Evolutionary conservation across 2,113 vertebrate species (phyloP), one percentile per base, ranked within the genome.

Genomic region (Pristiophorus japonicus): DNA sequence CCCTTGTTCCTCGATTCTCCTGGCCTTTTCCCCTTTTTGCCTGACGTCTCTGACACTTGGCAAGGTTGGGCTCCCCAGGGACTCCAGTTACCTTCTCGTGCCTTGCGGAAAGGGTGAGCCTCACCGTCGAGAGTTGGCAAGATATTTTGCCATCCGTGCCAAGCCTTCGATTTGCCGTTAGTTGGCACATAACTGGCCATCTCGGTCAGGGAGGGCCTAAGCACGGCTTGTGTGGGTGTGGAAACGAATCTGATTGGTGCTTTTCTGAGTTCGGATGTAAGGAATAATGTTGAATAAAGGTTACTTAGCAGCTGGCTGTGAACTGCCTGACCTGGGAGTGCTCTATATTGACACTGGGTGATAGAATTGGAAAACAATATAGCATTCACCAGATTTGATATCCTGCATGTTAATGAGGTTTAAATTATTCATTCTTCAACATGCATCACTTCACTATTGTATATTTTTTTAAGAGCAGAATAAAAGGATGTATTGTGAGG

Each of bases 391-490:
- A n/a, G 12, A n/a, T n/a, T 34, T 30, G 51, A 62, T 62, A 62
- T 62, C 55, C 87, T 62, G 55, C 11, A 91, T 91, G 87, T 18
- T 91, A 90, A 90, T 90, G 27, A 91, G 87, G 12, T 34, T 62
- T 91, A 91, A 62, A 91, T 59, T 18, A 59, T 59, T 91, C 87
- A 62, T 91, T 62, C 55, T 62, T 62, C 87, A 91, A 62, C 87
- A 24, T 62, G n/a, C 14, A n/a, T n/a, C n/a, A n/a, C n/a, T n/a
- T n/a, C n/a, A 34, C 12, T n/a, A 4, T 62, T 62, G 12, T n/a
- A 62, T 20, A 8, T 20, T n/a, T n/a, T n/a, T n/a, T 16, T 22
- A 62, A 18, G n/a, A 16, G 62, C 34, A 63, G 55, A 91, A 38
- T 63, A 38, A 92, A 92, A 22, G 34, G 59, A 92, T 92, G 14